Percentiles rank a stretch among this genome's conserved stretches.
These are phyloP conservation scores for Eufriesea mexicana DNA, from an alignment of 1,140 invertebrate species.

Conservation along the genomic window DNA sequence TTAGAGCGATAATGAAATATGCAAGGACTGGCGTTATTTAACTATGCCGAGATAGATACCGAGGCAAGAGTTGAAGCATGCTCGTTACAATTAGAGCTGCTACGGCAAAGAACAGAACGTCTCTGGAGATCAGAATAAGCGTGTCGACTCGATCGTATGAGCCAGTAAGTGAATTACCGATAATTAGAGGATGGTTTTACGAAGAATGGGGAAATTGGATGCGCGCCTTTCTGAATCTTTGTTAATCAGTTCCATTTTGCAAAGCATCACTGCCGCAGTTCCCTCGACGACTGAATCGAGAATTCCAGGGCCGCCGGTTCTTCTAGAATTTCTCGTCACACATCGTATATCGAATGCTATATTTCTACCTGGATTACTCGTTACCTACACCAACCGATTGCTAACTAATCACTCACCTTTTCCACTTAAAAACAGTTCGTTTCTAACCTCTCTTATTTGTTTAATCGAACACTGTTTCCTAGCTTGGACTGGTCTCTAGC, in stretches of 20 bases:
- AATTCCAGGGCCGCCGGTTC: constrained; percentile 50
- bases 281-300: constrained; percentile 55
- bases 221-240: constrained; percentile 56
- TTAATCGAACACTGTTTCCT: background rate
- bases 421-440: too few species aligned
- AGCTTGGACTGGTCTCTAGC: background rate
- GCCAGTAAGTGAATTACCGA: constrained; percentile 49
- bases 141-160: constrained; percentile 48
- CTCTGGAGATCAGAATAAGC: constrained; percentile 37
- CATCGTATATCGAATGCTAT: background rate
- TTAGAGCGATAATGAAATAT: too few species aligned
- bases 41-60: background rate
- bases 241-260: constrained; percentile 57
- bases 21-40: background rate
- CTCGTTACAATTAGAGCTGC: constrained; percentile 29
- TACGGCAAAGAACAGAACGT: constrained; percentile 18
- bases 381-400: background rate
- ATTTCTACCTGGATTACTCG: too few species aligned
- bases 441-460: too few species aligned
- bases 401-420: background rate
- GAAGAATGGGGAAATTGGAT: constrained; percentile 55
- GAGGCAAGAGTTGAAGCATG: background rate
- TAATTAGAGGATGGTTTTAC: constrained; percentile 53
- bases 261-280: constrained; percentile 56
- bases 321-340: constrained; percentile 28